phyloP scores from a whole-genome alignment of 2,888 invertebrate genomes.

The Acanthosoma haemorrhoidale region DNA sequence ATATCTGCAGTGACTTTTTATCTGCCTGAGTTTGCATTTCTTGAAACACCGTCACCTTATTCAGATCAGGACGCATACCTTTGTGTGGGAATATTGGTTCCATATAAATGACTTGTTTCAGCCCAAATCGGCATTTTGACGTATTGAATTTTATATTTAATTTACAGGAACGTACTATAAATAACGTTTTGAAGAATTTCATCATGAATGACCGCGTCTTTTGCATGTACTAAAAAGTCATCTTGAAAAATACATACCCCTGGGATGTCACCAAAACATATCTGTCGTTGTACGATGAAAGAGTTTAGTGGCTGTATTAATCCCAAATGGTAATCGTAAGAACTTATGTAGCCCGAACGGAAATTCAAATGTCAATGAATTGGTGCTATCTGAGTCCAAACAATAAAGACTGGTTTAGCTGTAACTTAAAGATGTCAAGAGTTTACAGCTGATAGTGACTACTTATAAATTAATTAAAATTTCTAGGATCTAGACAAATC shows the following conservation, averaged over 20 bases:
- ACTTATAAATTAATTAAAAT: constrained; percentile 22
- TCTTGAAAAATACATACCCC: neutral
- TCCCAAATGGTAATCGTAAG: neutral
- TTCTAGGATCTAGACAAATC: constrained; percentile 32
- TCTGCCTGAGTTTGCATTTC: constrained; percentile 35
- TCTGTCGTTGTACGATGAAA: neutral
- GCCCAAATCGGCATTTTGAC: neutral
- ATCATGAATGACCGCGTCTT: neutral
- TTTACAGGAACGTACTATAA: neutral
- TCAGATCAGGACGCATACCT: constrained; percentile 18
- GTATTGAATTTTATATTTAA: neutral
- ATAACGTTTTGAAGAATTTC: neutral
- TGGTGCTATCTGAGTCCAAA: constrained; percentile 19
- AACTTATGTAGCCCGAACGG: constrained; percentile 34
- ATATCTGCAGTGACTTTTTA: constrained; percentile 38
- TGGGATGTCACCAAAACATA: neutral
- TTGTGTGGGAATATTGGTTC: constrained; percentile 9
- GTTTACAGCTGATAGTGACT: constrained; percentile 27
- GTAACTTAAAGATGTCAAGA: constrained; percentile 21
- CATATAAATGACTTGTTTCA: neutral
- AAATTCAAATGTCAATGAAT: constrained; percentile 26
- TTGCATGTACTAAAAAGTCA: neutral
- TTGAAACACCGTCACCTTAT: constrained; percentile 32
- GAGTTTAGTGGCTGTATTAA: neutral
- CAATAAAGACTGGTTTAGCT: constrained; percentile 18